phyloP scores from a whole-genome alignment of 2,797 vertebrate species.

The Lepilemur septentrionalis region DNA sequence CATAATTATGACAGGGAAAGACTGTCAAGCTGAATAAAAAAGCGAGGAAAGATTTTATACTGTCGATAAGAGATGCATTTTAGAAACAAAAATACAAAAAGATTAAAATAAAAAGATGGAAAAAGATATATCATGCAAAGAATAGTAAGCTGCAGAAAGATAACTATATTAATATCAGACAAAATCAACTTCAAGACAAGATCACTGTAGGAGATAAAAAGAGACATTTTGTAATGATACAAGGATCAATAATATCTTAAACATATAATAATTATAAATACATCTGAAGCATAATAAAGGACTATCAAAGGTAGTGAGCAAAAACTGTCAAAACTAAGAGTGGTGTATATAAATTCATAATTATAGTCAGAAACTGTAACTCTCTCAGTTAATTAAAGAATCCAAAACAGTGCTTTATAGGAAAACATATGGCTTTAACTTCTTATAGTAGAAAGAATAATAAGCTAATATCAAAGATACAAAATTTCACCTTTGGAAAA shows the following conservation, averaged over 20 bases:
- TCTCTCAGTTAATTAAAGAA: not conserved
- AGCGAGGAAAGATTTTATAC: not conserved
- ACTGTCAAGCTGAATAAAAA: not conserved
- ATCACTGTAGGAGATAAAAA: not conserved
- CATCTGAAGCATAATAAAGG: not conserved
- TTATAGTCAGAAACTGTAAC: not conserved
- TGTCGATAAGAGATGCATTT: not conserved
- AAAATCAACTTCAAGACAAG: not conserved
- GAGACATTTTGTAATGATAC: not conserved
- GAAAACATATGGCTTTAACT: not conserved
- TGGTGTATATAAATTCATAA: not conserved
- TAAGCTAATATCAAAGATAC: not conserved
- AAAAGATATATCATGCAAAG: not conserved
- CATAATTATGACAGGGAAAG: not conserved
- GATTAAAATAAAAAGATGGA: not conserved
- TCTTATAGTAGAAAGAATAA: not conserved
- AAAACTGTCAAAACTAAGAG: not conserved
- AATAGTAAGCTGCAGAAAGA: not conserved
- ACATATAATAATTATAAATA: not conserved
- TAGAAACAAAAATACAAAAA: not conserved
- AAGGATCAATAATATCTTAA: not conserved
- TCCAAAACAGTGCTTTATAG: not conserved
- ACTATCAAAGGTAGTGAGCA: not conserved
- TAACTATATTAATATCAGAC: not conserved
- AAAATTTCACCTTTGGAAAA: not conserved